Evolutionary conservation across 92 coral and sea anemone genomes (phyloP).

Genomic region (Porites evermanni): DNA sequence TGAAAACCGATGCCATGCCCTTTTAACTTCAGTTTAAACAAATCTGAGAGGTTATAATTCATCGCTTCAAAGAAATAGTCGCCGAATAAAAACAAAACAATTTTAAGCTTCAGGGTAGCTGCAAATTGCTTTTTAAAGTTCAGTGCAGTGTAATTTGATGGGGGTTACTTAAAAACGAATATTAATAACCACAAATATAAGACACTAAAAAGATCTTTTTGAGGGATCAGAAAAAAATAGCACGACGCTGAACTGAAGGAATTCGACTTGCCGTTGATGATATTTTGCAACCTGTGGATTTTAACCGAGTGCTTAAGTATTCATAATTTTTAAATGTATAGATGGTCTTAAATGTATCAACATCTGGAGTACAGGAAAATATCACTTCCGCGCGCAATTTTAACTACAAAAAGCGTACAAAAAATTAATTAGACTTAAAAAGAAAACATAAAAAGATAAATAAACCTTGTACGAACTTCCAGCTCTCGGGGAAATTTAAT

Average conservation of each 20-base stretch:
- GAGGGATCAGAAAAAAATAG: not conserved
- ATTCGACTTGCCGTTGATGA: constrained; percentile 8
- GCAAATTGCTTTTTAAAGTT: not conserved
- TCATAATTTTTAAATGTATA: constrained; percentile 25
- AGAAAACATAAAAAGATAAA: not conserved
- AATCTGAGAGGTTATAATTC: not conserved
- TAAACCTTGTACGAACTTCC: not conserved
- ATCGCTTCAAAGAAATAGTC: constrained; percentile 2
- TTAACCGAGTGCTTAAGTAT: constrained; percentile 1
- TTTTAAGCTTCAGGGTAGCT: not conserved
- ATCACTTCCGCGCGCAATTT: not conserved
- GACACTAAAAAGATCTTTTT: not conserved
- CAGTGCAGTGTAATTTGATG: not conserved
- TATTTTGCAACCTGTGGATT: constrained; percentile 15
- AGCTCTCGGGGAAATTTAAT: not conserved
- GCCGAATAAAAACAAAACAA: not conserved
- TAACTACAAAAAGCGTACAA: not conserved
- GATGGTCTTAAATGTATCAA: not conserved
- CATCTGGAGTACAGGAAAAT: constrained; percentile 11
- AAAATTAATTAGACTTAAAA: not conserved
- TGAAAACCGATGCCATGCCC: not conserved
- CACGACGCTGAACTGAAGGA: constrained; percentile 18
- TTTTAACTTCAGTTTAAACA: not conserved
- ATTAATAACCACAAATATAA: not conserved
- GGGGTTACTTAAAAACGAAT: not conserved